Base-by-base conservation (phyloP, 2,113 vertebrate genomes). In the Okapia johnstoni region DNA sequence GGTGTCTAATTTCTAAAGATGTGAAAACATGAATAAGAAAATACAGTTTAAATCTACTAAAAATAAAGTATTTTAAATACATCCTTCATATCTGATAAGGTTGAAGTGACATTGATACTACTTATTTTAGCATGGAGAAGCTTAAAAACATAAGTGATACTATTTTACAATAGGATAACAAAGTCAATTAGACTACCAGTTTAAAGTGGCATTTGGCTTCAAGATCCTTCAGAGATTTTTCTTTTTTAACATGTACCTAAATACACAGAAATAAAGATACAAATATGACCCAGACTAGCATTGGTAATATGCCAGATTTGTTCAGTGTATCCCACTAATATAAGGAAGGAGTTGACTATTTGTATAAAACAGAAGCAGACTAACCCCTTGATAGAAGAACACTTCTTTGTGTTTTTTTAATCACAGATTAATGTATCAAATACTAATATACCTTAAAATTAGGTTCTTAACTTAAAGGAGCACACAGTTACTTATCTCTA, bases 1-100 rank as follows among this genome's bases (percentile, higher is more conserved):
- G 85, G 88, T 85, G 13, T 48, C 96, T 97, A 85, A 97, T 96
- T 95, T 96, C 94, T 94, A 96, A 97, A 93, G 43, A 93, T 58
- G 13, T 70, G 43, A 93, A 95, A 80, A 85, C 17, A 93, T 48
- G 23, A 85, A 88, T 87, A 90, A 66, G 28, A 85, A 77, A 96
- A 87, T 66, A 3, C 4, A n/a, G 11, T n/a, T 87, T 63, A 73
- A 85, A 26, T 23, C 11, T 25, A 81, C 36, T 57, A 60, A 87
- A 95, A 92, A 85, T 95, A 88, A 85, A 61, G 9, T 21, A 52
- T 73, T 57, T 89, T 7, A 90, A 77, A 83, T 30, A 70, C 6
- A 84, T 61, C 6, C 6, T 48, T 55, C 10, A 4, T 63, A 33
- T 46, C 40, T 66, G 8, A 26, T 55, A 58, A 60, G 12, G 19